A percentile compares a stretch with the other conserved stretches of the same genome.
Conservation (phyloP, 2,113 vertebrate genomes). For the Rhynchopsitta pachyrhyncha region DNA sequence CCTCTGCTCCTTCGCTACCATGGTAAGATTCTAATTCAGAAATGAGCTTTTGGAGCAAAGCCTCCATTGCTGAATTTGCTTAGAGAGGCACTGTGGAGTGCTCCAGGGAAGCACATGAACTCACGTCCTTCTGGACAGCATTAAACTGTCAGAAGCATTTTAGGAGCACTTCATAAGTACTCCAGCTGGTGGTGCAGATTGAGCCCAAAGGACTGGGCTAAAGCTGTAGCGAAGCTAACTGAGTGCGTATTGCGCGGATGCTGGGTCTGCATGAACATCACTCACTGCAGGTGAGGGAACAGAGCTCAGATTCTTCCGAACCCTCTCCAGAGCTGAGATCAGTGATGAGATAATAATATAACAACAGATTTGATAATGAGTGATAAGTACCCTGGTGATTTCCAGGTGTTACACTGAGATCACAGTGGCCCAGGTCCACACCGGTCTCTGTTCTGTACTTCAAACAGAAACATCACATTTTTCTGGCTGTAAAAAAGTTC, state of each 20-base stretch:
- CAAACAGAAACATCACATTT: not conserved
- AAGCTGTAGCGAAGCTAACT: not conserved
- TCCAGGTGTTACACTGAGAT: not conserved
- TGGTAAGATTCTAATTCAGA: not conserved
- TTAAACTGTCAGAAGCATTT: not conserved
- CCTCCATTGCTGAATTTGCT: not conserved
- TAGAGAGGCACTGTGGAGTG: not conserved
- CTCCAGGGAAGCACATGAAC: not conserved
- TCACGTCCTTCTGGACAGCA: not conserved
- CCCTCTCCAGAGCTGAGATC: not conserved
- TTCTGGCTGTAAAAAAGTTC: not conserved
- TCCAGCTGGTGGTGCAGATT: not conserved
- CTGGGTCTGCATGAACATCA: not conserved
- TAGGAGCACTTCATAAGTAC: not conserved
- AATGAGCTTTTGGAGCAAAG: not conserved
- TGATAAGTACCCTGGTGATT: not conserved
- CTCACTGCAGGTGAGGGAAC: not conserved
- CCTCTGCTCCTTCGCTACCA: not conserved
- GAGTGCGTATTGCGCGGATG: fast-evolving
- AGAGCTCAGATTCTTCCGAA: not conserved
- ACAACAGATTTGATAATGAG: not conserved
- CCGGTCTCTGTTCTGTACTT: not conserved
- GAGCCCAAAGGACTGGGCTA: not conserved
- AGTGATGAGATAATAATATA: not conserved
- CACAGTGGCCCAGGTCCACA: not conserved